Conservation (phyloP, 2,888 invertebrate genomes). For the Oligia fasciuncula region DNA sequence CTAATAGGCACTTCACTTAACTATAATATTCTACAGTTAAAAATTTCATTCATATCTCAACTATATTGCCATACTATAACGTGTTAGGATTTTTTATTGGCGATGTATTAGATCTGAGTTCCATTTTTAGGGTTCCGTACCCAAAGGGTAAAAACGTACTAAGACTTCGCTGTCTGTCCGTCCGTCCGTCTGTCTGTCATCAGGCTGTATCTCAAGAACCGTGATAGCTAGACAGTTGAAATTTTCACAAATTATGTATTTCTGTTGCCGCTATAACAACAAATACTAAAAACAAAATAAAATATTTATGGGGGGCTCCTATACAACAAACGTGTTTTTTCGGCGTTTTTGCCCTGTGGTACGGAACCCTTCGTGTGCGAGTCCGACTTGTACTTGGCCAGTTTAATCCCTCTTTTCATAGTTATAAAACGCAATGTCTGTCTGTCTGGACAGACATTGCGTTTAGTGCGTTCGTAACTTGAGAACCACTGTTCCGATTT, state of each 20-base stretch:
- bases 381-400: not conserved
- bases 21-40: constrained; percentile 34
- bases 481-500: not conserved
- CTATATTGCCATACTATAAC: constrained; percentile 4
- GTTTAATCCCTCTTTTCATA: not conserved
- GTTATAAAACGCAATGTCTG: not conserved
- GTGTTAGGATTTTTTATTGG: constrained; percentile 31
- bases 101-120: constrained; percentile 10
- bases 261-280: too few species aligned
- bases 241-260: too few species aligned
- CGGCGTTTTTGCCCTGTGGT: too few species aligned
- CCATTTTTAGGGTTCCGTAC: not conserved
- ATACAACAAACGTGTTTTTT: too few species aligned
- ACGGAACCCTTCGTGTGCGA: too few species aligned
- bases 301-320: too few species aligned
- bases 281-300: too few species aligned
- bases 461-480: constrained; percentile 4
- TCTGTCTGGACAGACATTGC: not conserved
- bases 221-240: too few species aligned
- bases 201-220: too few species aligned
- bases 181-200: too few species aligned
- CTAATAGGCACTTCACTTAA: constrained; percentile 14
- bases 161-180: too few species aligned
- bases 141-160: too few species aligned
- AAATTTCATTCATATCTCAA: constrained; percentile 27